Evolutionary conservation across 2,797 vertebrate genomes (phyloP), one percentile per base, ranked within the genome.

Genomic region (Dipus sagitta): DNA sequence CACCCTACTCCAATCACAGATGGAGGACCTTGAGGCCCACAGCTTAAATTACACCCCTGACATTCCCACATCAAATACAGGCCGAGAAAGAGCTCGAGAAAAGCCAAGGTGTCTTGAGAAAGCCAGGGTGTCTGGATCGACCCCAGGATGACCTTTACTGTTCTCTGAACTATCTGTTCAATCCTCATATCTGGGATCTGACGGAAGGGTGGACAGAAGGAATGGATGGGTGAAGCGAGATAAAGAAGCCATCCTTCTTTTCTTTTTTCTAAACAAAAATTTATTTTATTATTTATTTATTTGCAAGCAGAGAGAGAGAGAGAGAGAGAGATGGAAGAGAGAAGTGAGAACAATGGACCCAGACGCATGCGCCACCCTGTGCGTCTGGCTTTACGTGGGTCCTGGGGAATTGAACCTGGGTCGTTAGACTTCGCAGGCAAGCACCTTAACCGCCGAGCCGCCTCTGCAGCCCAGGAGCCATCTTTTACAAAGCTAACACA

Each of bases 61-160:
- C 8, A 15, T 20, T 20, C 18, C 38, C 4, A 15, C 32, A 64
- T 86, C 85, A 62, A 13, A 60, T 14, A 52, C 0, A n/a, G 17
- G 67, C 0, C 7, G 13, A 67, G 21, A 54, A 28, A 85, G 81
- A 30, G 58, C 58, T 2, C 32, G 24, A 24, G 20, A 17, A 58
- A 15, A 58, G 54, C 54, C 13, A 58, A 34, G 38, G 77, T 58
- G 28, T 67, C 86, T 89, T 14, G 54, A 58, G 54, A 58, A 90
- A 86, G 83, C 86, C 83, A 83, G 90, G 52, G 76, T 94, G 83
- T 95, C 93, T 74, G 64, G 72, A 28, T 62, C 42, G 94, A 94
- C 95, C 92, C 78, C 60, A 10, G 21, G 72, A 17, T 95, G 95
- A 95, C 95, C 96, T 94, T 88, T 90, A 52, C 64, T n/a, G 68